Percentiles rank a stretch among this genome's conserved stretches.
Evolutionary conservation across 2,113 vertebrate genomes (phyloP).

Genomic region (Lamprotornis superbus): DNA sequence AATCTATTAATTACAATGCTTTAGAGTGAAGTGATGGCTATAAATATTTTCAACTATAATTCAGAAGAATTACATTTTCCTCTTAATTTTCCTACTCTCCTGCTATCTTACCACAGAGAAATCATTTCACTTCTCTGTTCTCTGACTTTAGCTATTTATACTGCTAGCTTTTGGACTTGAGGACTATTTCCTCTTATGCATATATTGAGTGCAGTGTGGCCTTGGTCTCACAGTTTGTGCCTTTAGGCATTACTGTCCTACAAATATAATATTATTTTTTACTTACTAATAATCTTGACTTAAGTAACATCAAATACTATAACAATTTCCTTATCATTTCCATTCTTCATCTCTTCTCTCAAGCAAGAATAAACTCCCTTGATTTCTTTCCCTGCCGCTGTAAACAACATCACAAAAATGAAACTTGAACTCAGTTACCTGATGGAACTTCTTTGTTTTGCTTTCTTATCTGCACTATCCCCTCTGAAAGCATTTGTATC

Average conservation of each 20-base stretch:
- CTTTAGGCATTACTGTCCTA: background rate
- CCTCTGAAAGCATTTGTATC: background rate
- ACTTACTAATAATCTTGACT: background rate
- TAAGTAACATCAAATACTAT: background rate
- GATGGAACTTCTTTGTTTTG: background rate
- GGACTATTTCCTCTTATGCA: background rate
- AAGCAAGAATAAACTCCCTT: background rate
- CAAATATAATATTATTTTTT: background rate
- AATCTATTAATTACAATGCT: background rate
- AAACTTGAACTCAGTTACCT: background rate
- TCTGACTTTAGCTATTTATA: background rate
- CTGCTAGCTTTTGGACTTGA: background rate
- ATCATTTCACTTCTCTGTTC: background rate
- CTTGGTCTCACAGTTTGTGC: background rate
- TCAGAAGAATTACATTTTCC: background rate
- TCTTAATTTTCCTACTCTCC: background rate
- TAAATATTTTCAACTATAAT: background rate
- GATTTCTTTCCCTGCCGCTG: background rate
- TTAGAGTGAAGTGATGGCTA: background rate
- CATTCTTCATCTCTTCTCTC: background rate
- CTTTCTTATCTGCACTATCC: background rate
- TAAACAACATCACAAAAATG: background rate
- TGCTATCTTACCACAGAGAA: background rate
- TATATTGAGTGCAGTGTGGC: background rate
- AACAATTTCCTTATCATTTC: background rate